Evolutionary conservation across 1,140 invertebrate species (phyloP).

Genomic region (Stenopsyche tienmushanensis): DNA sequence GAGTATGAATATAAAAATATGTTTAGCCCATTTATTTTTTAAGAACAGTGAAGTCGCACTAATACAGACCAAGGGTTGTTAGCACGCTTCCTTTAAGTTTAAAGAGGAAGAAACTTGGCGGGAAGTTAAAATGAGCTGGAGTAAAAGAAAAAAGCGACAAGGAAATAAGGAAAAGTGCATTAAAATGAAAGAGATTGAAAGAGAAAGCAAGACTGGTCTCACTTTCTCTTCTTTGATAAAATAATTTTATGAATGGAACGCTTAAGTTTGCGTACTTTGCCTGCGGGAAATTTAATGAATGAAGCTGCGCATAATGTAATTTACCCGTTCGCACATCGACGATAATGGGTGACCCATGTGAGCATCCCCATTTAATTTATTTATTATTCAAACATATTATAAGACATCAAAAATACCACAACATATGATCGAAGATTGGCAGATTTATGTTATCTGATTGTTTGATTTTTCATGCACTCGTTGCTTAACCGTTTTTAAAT

Average conservation of each 20-base stretch:
- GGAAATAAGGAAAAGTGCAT: slow-evolving; percentile 19
- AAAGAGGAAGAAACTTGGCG: slow-evolving; percentile 2
- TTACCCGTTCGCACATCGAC: too few relatives aligned
- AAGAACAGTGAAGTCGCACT: neutral
- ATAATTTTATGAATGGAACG: slow-evolving; percentile 33
- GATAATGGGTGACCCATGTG: too few relatives aligned
- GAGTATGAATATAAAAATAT: too few relatives aligned
- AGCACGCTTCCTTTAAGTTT: slow-evolving; percentile 13
- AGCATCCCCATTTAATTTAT: too few relatives aligned
- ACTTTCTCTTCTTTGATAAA: neutral
- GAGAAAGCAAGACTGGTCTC: slow-evolving; percentile 9
- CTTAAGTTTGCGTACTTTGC: slow-evolving; percentile 14
- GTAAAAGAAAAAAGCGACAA: neutral
- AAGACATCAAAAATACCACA: too few relatives aligned
- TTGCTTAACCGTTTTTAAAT: too few relatives aligned
- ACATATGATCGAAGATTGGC: too few relatives aligned
- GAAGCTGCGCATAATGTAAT: neutral
- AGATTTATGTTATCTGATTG: too few relatives aligned
- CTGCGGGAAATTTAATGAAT: slow-evolving; percentile 13
- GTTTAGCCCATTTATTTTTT: too few relatives aligned
- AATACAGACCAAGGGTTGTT: slow-evolving; percentile 2
- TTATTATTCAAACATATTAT: too few relatives aligned
- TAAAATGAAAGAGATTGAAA: slow-evolving; percentile 13
- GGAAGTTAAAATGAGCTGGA: slow-evolving; percentile 20
- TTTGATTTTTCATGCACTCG: too few relatives aligned